Conservation (phyloP, 2,113 vertebrate genomes). For the Merops nubicus region DNA sequence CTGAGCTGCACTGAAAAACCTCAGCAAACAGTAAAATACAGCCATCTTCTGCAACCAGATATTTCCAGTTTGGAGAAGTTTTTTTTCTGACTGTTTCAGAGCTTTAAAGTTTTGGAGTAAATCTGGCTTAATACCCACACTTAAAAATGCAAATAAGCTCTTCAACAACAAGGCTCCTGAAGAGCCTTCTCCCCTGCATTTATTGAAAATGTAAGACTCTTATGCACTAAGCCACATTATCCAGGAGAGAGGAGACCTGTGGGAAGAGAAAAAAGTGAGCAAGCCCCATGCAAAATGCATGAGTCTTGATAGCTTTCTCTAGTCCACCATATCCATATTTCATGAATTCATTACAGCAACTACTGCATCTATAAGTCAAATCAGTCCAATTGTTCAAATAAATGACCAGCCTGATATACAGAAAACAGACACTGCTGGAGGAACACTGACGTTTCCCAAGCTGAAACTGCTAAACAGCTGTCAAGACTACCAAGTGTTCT, state of each 20-base stretch:
- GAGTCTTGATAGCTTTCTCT: slow-evolving; percentile 34
- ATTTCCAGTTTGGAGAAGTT: background rate
- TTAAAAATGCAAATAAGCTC: slow-evolving; percentile 3
- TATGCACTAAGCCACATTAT: background rate
- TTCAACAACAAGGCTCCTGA: background rate
- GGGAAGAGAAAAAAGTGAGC: background rate
- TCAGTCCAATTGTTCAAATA: background rate
- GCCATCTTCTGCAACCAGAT: background rate
- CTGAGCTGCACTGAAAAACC: background rate
- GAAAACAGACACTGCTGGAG: background rate
- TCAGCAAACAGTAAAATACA: background rate
- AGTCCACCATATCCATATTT: slow-evolving; percentile 37
- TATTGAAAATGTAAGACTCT: background rate
- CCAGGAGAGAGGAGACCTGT: background rate
- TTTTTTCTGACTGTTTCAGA: background rate
- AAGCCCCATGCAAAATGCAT: slow-evolving; percentile 27
- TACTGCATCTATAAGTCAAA: slow-evolving; percentile 1
- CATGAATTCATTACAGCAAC: slow-evolving; percentile 35
- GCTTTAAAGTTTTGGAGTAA: background rate
- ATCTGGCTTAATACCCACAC: background rate
- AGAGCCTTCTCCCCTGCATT: background rate
- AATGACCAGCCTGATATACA: background rate
- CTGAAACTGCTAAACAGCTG: background rate
- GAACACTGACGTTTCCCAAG: background rate
- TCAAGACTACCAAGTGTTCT: background rate